These are phyloP conservation scores for Trichomycterus rosablanca DNA, from an alignment of 2,113 vertebrate genomes.

Conservation along the genomic window DNA sequence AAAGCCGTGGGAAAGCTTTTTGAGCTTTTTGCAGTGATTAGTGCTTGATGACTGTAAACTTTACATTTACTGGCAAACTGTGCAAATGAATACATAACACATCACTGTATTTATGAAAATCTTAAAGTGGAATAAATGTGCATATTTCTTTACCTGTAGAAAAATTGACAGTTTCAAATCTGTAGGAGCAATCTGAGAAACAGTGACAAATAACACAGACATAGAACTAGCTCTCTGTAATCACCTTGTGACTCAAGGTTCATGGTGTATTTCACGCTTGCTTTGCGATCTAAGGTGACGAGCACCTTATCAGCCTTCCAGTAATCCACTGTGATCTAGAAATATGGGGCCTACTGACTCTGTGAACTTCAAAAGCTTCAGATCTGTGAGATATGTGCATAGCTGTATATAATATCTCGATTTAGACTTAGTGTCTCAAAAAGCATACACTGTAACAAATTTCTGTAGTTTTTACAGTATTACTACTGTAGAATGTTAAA, in stretches of 20 bases:
- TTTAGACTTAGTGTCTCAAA: constrained; percentile 7
- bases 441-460: too few species aligned
- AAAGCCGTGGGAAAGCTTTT: too few species aligned
- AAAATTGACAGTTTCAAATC: constrained; percentile 16
- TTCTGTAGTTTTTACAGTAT: too few species aligned
- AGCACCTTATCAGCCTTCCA: constrained; percentile 37
- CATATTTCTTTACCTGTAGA: constrained; percentile 1
- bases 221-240: constrained; percentile 36
- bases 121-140: neutral
- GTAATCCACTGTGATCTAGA: constrained; percentile 41
- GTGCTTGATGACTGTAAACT: too few species aligned
- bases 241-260: constrained; percentile 36
- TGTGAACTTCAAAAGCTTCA: constrained; percentile 30
- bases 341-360: constrained; percentile 19
- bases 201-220: constrained; percentile 26
- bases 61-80: too few species aligned
- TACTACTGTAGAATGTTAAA: too few species aligned
- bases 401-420: constrained; percentile 27
- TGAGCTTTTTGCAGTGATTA: too few species aligned
- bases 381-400: constrained; percentile 9
- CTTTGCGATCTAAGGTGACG: constrained; percentile 39
- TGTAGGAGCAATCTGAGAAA: constrained; percentile 15
- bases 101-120: neutral
- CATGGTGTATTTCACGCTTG: constrained; percentile 43
- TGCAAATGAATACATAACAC: constrained; percentile 20